Evolutionary conservation across 1,140 invertebrate species (phyloP).

Genomic region (Chelonus insularis): DNA sequence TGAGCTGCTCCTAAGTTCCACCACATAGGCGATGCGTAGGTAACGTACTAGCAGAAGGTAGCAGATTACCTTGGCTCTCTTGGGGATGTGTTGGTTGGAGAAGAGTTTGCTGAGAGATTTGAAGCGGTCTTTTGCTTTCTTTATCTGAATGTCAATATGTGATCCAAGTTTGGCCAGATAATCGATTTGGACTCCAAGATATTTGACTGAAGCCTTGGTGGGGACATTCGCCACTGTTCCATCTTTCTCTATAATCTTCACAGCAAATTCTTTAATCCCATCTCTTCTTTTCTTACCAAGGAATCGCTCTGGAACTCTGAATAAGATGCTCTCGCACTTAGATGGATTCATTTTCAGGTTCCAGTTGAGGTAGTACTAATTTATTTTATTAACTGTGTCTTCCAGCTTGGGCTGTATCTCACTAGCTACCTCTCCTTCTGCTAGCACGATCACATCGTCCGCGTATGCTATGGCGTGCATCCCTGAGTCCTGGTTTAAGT

Average conservation of each 20-base stretch:
- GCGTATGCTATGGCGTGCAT: constrained; percentile 8
- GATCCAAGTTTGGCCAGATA: too few relatives aligned
- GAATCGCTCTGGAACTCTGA: constrained; percentile 1
- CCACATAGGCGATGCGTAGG: too few relatives aligned
- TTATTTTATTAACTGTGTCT: constrained; percentile 12
- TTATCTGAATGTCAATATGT: too few relatives aligned
- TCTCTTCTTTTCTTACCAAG: not conserved
- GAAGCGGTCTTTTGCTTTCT: too few relatives aligned
- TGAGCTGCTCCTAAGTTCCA: constrained; percentile 4
- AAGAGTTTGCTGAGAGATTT: too few relatives aligned
- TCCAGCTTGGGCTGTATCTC: constrained; percentile 14
- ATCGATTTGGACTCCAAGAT: too few relatives aligned
- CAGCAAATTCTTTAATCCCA: constrained; percentile 11
- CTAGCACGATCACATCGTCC: constrained; percentile 24
- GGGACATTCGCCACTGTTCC: too few relatives aligned
- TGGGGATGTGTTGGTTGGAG: too few relatives aligned
- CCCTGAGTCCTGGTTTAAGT: constrained; percentile 5
- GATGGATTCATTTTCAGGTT: constrained; percentile 19
- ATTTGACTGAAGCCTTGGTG: too few relatives aligned
- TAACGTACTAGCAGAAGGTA: too few relatives aligned
- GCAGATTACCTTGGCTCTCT: too few relatives aligned
- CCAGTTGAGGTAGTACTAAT: constrained; percentile 15
- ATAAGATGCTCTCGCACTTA: constrained; percentile 27
- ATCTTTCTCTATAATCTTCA: too few relatives aligned
- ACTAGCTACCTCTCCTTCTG: not conserved